phyloP scores from a whole-genome alignment of 2,888 invertebrate species.

The Platycheirus albimanus region DNA sequence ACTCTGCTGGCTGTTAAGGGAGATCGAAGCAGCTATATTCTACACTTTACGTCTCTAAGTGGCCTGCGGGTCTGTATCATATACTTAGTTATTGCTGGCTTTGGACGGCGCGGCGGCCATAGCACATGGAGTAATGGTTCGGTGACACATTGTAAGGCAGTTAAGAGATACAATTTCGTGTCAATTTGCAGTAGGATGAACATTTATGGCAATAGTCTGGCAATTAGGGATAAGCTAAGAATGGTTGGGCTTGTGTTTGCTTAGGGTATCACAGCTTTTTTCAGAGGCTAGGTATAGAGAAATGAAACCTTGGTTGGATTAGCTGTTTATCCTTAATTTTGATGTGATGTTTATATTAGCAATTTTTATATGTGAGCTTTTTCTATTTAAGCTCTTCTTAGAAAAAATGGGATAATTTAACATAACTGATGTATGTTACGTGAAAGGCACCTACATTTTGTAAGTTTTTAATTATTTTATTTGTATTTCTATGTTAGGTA shows the following conservation, averaged over 20 bases:
- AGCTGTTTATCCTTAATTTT: constrained; percentile 13
- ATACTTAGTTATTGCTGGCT: too few species aligned
- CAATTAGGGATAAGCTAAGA: constrained; percentile 66
- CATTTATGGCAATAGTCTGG: constrained; percentile 70
- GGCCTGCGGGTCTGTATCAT: too few species aligned
- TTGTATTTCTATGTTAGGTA: too few species aligned
- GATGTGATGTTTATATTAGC: too few species aligned
- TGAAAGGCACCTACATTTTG: too few species aligned
- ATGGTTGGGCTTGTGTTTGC: constrained; percentile 45
- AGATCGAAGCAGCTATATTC: constrained; percentile 26
- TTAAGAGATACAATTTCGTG: constrained; percentile 69
- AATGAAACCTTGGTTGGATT: constrained; percentile 22
- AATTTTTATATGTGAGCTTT: too few species aligned
- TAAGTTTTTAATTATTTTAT: too few species aligned
- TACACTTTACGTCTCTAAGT: constrained; percentile 52
- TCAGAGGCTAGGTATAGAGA: not conserved
- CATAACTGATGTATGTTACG: too few species aligned
- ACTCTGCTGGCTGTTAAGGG: not conserved
- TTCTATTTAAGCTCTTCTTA: too few species aligned
- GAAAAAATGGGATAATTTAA: too few species aligned
- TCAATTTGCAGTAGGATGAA: constrained; percentile 71
- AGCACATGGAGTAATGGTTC: constrained; percentile 67
- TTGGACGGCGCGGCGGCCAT: too few species aligned
- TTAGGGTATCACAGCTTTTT: constrained; percentile 16
- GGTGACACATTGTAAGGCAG: constrained; percentile 66